Percentiles rank a stretch among this genome's conserved stretches.
These are phyloP conservation scores for Drosophila subsilvestris DNA, from an alignment of 2,888 invertebrate species.

Conservation along the genomic window DNA sequence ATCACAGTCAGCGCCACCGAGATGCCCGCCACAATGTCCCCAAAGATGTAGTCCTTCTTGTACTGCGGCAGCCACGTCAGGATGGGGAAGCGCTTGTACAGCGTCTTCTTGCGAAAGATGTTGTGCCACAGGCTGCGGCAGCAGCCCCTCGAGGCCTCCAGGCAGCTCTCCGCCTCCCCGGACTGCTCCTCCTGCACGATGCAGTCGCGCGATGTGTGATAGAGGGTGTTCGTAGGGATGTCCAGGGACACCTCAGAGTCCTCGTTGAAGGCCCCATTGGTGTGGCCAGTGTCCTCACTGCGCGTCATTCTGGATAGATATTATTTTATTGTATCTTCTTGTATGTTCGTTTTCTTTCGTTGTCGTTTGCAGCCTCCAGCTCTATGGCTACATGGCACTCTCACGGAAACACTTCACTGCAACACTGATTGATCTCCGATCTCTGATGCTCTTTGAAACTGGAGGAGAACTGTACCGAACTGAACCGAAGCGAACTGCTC, in stretches of 20 bases:
- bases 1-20: slow-evolving; percentile 89
- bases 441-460: neutral
- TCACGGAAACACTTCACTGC: slow-evolving; percentile 41
- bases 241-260: slow-evolving; percentile 81
- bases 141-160: slow-evolving; percentile 66
- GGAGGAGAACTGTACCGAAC: slow-evolving; percentile 8
- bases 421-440: slow-evolving; percentile 20
- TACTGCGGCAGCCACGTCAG: slow-evolving; percentile 92
- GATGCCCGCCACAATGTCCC: slow-evolving; percentile 95
- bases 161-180: slow-evolving; percentile 55
- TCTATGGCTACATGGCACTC: slow-evolving; percentile 68
- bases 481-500: slow-evolving; percentile 56
- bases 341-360: slow-evolving; percentile 21
- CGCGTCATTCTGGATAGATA: slow-evolving; percentile 46
- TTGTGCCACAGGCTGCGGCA: slow-evolving; percentile 84
- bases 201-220: slow-evolving; percentile 82
- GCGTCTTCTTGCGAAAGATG: slow-evolving; percentile 88
- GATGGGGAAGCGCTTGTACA: slow-evolving; percentile 91
- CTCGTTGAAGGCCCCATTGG: slow-evolving; percentile 63
- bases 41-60: slow-evolving; percentile 89
- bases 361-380: slow-evolving; percentile 12
- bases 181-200: slow-evolving; percentile 84
- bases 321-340: slow-evolving; percentile 3
- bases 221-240: slow-evolving; percentile 82
- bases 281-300: slow-evolving; percentile 65